Evolutionary conservation across 2,888 invertebrate genomes (phyloP).

Genomic region (Heliconius cydno): DNA sequence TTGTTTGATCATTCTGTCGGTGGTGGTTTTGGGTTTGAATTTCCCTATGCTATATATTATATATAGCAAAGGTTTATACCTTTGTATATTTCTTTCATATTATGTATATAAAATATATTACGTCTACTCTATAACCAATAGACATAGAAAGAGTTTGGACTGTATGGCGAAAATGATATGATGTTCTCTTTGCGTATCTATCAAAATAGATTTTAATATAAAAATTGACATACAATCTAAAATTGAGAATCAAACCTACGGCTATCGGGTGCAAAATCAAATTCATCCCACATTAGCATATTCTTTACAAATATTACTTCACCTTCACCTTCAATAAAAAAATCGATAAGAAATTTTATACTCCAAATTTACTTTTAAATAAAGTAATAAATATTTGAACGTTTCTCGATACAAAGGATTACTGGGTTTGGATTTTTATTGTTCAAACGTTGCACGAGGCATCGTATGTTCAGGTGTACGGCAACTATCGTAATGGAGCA

Average conservation of each 20-base stretch:
- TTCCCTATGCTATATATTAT: not conserved
- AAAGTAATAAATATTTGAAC: constrained; percentile 19
- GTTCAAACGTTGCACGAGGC: not conserved
- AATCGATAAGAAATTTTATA: not conserved
- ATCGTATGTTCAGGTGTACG: not conserved
- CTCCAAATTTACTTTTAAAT: constrained; percentile 11
- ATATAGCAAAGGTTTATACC: too few relatives aligned
- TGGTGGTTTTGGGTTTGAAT: not conserved
- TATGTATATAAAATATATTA: too few relatives aligned
- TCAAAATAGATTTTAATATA: not conserved
- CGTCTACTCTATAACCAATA: not conserved
- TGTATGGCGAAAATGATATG: not conserved
- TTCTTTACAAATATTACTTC: not conserved
- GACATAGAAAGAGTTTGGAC: too few relatives aligned
- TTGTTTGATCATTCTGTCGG: not conserved
- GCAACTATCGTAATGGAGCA: constrained; percentile 4
- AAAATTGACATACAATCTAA: not conserved
- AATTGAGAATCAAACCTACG: not conserved
- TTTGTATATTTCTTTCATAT: not conserved
- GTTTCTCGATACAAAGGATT: constrained; percentile 19
- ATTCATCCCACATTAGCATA: not conserved
- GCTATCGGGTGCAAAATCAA: not conserved
- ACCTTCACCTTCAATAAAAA: not conserved
- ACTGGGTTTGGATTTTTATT: constrained; percentile 1
- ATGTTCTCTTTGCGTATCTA: not conserved